Base-by-base conservation (phyloP, 2,797 vertebrate genomes). In the Sciaenops ocellatus region DNA sequence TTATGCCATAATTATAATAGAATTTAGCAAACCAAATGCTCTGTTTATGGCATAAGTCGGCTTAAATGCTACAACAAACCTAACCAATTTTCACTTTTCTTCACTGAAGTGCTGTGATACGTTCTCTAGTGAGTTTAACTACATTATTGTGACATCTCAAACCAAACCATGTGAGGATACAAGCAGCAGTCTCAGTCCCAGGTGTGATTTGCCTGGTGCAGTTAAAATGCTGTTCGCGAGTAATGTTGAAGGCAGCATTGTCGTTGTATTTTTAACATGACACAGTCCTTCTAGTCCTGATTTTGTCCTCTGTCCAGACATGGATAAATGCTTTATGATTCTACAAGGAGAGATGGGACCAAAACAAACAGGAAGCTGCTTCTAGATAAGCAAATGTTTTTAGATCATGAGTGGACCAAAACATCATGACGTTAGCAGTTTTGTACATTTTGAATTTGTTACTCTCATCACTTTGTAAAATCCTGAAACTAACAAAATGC, bases 391-490 rank as follows among this genome's bases (percentile, higher is more conserved):
- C 15, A 22, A 42, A 42, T 20, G 20, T 74, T 42, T 57, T 60
- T 42, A 24, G 18, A 20, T 34, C 15, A 22, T 3, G 0, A 46
- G 46, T 3, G 13, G 42, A 74, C 24, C 41, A 69, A 46, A 48
- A n/a, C 47, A 18, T 8, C 28, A 72, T 20, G 3, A 60, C 76
- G 62, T 82, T 65, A 44, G 12, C 48, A 54, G 68, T 81, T 85
- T 85, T 79, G 52, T 70, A 80, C 73, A 74, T 51, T 71, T 67
- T 30, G 52, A 52, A 68, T 11, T 57, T 44, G 61, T 66, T 38
- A 38, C 34, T 38, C 34, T 34, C 34, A 9, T 38, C 8, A 8
- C 34, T 38, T 38, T 38, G 34, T 38, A 38, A 38, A 38, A 38
- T 61, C 48, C 30, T 61, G 17, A 68, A 30, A 34, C 22, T 17